phyloP scores from a whole-genome alignment of 2,113 vertebrate species.

The Solea senegalensis region DNA sequence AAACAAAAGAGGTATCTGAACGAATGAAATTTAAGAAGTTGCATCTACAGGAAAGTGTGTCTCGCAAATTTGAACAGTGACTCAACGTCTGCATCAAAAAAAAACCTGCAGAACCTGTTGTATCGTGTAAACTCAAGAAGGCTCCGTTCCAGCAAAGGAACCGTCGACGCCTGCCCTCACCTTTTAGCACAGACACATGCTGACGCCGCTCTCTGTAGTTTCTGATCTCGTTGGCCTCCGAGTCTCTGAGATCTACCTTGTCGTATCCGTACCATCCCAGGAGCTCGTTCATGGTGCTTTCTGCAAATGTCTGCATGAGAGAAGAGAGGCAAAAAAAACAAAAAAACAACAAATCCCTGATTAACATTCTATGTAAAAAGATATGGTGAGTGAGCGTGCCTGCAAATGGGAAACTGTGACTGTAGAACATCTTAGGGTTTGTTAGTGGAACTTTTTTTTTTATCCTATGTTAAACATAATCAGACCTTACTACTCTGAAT shows the following conservation, averaged over 20 bases:
- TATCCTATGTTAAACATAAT: constrained; percentile 77
- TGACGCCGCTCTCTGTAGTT: constrained; percentile 92
- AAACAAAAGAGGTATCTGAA: constrained; percentile 52
- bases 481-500: constrained; percentile 68
- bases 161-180: constrained; percentile 76
- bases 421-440: constrained; percentile 49
- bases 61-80: constrained; percentile 42
- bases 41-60: constrained; percentile 26
- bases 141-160: constrained; percentile 8
- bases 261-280: constrained; percentile 99
- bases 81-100: constrained; percentile 39
- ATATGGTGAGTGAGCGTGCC: constrained; percentile 40
- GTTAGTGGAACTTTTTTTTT: constrained; percentile 68
- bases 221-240: constrained; percentile 94
- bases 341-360: constrained; percentile 32
- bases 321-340: constrained; percentile 29
- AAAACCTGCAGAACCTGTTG: constrained; percentile 62
- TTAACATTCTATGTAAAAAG: constrained; percentile 40
- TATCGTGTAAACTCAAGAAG: constrained; percentile 14
- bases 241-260: constrained; percentile 94
- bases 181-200: constrained; percentile 98
- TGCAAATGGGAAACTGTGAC: constrained; percentile 60
- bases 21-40: constrained; percentile 54
- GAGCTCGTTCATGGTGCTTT: constrained; percentile 99
- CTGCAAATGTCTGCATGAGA: constrained; percentile 90